These are phyloP conservation scores for Pseudorasbora parva DNA, from an alignment of 2,113 vertebrate species.

Conservation along the genomic window DNA sequence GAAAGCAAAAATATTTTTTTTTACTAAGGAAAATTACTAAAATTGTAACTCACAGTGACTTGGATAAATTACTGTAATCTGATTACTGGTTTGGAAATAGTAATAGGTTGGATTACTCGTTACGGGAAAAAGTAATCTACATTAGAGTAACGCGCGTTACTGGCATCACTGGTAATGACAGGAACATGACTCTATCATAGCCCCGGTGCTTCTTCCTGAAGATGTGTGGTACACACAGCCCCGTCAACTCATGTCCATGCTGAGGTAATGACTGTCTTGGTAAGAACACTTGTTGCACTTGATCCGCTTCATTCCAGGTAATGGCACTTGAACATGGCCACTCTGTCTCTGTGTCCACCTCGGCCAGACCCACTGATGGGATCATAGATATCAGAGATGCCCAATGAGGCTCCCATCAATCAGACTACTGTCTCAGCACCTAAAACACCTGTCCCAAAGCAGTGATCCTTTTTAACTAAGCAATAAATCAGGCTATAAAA, in stretches of 20 bases:
- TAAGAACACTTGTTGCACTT: constrained; percentile 19
- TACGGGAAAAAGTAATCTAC: no score
- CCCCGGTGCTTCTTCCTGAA: background rate
- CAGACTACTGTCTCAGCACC: constrained; percentile 13
- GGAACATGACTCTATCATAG: background rate
- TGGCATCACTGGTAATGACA: background rate
- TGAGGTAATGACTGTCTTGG: background rate
- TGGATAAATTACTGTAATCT: no score
- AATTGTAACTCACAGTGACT: no score
- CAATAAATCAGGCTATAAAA: constrained; percentile 37
- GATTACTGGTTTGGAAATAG: no score
- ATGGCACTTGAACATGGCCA: background rate
- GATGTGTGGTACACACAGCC: background rate
- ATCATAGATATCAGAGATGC: constrained; percentile 30
- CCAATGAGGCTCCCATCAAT: constrained; percentile 18
- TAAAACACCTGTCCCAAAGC: constrained; percentile 20
- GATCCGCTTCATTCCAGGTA: background rate
- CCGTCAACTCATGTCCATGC: background rate
- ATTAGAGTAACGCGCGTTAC: no score
- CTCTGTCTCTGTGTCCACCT: constrained; percentile 22
- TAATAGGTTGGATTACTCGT: no score
- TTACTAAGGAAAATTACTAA: no score
- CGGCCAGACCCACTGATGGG: background rate
- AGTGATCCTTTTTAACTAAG: constrained; percentile 4
- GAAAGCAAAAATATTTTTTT: no score